Evolutionary conservation across 2,888 invertebrate species (phyloP), one percentile per base, ranked within the genome.

Genomic region (Trachelus stipa): DNA sequence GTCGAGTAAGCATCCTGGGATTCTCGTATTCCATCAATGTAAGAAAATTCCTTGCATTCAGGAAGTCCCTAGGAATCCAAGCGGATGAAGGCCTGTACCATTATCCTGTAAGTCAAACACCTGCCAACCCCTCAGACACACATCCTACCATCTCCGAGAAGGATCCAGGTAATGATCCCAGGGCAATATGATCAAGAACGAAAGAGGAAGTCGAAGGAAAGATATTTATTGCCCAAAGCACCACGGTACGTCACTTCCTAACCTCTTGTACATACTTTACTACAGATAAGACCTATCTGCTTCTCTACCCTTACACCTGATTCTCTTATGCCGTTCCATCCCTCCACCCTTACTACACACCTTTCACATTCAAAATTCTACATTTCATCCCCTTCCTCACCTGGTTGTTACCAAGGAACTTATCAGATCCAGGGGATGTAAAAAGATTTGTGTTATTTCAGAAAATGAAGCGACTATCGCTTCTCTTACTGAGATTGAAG

Each of bases 361-460:
- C 23, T 2, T 23, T 23, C 56, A 23, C 23, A 56, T 56, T 56
- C 23, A 23, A 23, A 56, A 23, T 56, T 56, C 1, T 23, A 56
- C 23, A 3, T 23, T 56, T 23, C 56, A 56, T 23, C 56, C 56
- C 23, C 23, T 56, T 9, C 9, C 56, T 23, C 23, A 9, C 1
- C 9, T 9, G 23, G 56, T 23, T 9, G 9, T 23, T 56, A 56
- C 56, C 23, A 56, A 9, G 77, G 79, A 85, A 81, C 84, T 87
- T 88, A 87, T 86, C 88, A 80, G 85, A 85, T 84, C 78, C 79
- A 76, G 75, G 74, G 75, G 76, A 79, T 81, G 84, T 87, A 84
- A 87, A 88, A 88, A 87, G 85, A 83, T 85, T 80, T 79, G 35
- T 69, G 79, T 84, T 85, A 86, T 87, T 83, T 82, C 84, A 79